Evolutionary conservation across 2,113 vertebrate genomes (phyloP).

Genomic region (Typhlomys cinereus): DNA sequence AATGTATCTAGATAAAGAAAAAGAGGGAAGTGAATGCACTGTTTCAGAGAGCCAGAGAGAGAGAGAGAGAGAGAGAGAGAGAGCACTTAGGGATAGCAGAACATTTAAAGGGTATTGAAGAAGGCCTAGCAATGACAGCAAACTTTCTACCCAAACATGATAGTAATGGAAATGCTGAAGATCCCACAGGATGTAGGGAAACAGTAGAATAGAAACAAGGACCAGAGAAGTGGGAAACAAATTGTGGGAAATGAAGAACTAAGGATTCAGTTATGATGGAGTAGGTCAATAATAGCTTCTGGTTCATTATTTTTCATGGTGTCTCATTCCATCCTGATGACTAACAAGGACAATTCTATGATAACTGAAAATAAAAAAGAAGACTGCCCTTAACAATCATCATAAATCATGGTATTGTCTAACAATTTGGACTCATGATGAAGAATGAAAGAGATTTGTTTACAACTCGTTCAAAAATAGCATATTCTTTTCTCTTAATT

Average conservation of each 20-base stretch:
- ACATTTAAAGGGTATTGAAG: no score
- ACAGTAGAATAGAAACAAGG: not conserved
- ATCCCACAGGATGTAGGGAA: not conserved
- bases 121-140: not conserved
- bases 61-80: not conserved
- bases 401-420: not conserved
- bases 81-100: not conserved
- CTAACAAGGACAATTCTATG: not conserved
- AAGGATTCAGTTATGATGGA: not conserved
- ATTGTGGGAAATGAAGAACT: not conserved
- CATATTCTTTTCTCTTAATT: conserved; percentile 5
- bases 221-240: not conserved
- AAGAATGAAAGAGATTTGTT: not conserved
- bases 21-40: not conserved
- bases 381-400: not conserved
- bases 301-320: not conserved
- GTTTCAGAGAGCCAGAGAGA: not conserved
- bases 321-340: not conserved
- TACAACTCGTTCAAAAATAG: not conserved
- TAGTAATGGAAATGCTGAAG: not conserved
- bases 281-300: not conserved
- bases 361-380: not conserved
- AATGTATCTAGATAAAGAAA: not conserved
- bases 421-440: not conserved
- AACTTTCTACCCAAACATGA: not conserved